These are phyloP conservation scores for Ibidorhyncha struthersii DNA, from an alignment of 2,113 vertebrate genomes.

Conservation along the genomic window DNA sequence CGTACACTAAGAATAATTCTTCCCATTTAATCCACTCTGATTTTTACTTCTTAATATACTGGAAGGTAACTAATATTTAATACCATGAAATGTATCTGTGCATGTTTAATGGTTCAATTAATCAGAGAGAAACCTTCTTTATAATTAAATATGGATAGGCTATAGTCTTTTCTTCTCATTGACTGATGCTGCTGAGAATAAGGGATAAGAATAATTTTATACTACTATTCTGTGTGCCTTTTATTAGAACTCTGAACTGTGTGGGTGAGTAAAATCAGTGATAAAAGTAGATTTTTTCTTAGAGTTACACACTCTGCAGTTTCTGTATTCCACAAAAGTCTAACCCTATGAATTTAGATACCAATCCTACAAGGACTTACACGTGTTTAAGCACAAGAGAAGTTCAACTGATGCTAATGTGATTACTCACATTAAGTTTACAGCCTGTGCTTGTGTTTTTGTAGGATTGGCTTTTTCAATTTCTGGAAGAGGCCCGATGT, in stretches of 20 bases:
- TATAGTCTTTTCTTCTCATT: constrained; percentile 64
- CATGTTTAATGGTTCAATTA: constrained; percentile 76
- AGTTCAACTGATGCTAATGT: neutral
- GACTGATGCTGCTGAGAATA: constrained; percentile 71
- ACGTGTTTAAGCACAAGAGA: neutral
- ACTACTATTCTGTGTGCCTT: constrained; percentile 54
- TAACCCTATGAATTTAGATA: constrained; percentile 43
- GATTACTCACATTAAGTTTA: neutral
- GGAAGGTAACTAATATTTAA: constrained; percentile 75
- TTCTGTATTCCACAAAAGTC: constrained; percentile 54
- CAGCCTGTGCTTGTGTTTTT: neutral
- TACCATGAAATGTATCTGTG: constrained; percentile 69
- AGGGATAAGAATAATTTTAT: constrained; percentile 62
- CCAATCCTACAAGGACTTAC: neutral
- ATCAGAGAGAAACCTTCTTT: constrained; percentile 72
- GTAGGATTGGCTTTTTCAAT: neutral
- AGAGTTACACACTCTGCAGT: neutral
- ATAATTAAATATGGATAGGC: constrained; percentile 76
- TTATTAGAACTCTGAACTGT: constrained; percentile 60
- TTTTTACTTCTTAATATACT: constrained; percentile 71
- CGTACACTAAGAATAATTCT: constrained; percentile 36
- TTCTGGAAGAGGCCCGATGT: neutral
- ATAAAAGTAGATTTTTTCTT: neutral
- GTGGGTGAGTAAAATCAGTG: constrained; percentile 8
- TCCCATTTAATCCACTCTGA: constrained; percentile 60